A percentile compares a stretch with the other conserved stretches of the same genome.
phyloP scores from a whole-genome alignment of 2,888 invertebrate genomes.

The Nomada hirtipes region DNA sequence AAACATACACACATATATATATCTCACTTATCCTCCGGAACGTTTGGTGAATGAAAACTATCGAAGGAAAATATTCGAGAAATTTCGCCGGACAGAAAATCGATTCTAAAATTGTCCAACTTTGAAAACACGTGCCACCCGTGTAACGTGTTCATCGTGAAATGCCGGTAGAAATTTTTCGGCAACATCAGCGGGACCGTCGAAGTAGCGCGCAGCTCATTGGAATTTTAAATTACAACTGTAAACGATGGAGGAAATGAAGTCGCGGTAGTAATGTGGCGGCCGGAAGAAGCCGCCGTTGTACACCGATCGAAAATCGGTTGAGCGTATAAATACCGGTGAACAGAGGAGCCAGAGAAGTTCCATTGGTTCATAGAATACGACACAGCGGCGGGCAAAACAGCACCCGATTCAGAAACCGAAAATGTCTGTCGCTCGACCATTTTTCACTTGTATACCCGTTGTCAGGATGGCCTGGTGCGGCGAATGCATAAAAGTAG shows the following conservation, averaged over 20 bases:
- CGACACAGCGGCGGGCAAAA: constrained; percentile 7
- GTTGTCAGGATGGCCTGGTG: constrained; percentile 35
- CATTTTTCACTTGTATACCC: constrained; percentile 66
- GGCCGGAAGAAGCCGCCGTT: constrained; percentile 6
- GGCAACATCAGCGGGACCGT: constrained; percentile 1
- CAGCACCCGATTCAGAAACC: constrained; percentile 24
- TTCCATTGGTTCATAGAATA: background rate
- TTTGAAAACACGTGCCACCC: background rate
- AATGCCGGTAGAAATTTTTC: constrained; percentile 2
- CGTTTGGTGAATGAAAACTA: background rate
- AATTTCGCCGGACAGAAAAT: background rate
- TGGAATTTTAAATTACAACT: too few relatives aligned
- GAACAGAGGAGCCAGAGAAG: background rate
- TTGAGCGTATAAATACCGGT: constrained; percentile 32
- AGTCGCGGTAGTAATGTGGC: background rate
- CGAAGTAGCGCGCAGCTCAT: constrained; percentile 2
- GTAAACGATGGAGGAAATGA: background rate
- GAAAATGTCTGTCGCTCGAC: constrained; percentile 49
- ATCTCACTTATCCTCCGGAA: background rate
- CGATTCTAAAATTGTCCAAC: constrained; percentile 6
- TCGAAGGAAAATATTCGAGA: background rate
- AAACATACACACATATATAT: too few relatives aligned
- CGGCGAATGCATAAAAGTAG: constrained; percentile 60
- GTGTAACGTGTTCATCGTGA: constrained; percentile 8
- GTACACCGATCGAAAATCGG: constrained; percentile 4